Percentiles rank a stretch among this genome's conserved stretches.
Evolutionary conservation across 2,797 vertebrate genomes (phyloP).

Genomic region (Yasuhikotakia modesta): DNA sequence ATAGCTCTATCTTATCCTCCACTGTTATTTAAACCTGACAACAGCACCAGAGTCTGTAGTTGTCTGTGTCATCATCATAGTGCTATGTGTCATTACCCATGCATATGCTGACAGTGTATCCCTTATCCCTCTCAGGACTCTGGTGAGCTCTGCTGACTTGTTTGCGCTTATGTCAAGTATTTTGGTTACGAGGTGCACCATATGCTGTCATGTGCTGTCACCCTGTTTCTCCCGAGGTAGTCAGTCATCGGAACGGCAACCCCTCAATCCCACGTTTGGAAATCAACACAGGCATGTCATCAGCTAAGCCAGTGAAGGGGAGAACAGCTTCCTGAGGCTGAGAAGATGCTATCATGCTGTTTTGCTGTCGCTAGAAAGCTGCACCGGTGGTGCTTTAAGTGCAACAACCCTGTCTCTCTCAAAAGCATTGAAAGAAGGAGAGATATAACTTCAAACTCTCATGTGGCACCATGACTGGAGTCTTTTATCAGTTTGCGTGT

Average conservation of each 20-base stretch:
- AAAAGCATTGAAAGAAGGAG: conserved; percentile 46
- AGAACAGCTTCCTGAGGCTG: conserved; percentile 47
- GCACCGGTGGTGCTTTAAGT: conserved; percentile 47
- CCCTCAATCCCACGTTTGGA: conserved; percentile 64
- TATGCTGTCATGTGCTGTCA: conserved; percentile 74
- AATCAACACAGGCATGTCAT: conserved; percentile 47
- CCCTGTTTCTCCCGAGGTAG: conserved; percentile 65
- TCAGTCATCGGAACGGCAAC: conserved; percentile 76
- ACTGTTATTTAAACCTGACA: conserved; percentile 46
- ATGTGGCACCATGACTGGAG: conserved; percentile 34
- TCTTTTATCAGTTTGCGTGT: conserved; percentile 50
- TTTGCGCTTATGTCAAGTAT: conserved; percentile 80
- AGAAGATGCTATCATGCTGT: conserved; percentile 38
- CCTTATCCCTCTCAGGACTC: conserved; percentile 76
- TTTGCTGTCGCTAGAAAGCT: conserved; percentile 40
- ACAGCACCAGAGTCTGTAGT: conserved; percentile 45
- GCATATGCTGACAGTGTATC: conserved; percentile 75
- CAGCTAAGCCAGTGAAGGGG: conserved; percentile 49
- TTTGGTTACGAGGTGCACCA: conserved; percentile 76
- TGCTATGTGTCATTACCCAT: conserved; percentile 73
- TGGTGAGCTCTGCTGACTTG: conserved; percentile 75
- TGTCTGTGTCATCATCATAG: conserved; percentile 55
- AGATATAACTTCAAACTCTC: conserved; percentile 43
- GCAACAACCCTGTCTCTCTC: conserved; percentile 47
- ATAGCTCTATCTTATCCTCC: conserved; percentile 27